phyloP scores from a whole-genome alignment of 2,888 invertebrate genomes.

The Parelbella ahira region DNA sequence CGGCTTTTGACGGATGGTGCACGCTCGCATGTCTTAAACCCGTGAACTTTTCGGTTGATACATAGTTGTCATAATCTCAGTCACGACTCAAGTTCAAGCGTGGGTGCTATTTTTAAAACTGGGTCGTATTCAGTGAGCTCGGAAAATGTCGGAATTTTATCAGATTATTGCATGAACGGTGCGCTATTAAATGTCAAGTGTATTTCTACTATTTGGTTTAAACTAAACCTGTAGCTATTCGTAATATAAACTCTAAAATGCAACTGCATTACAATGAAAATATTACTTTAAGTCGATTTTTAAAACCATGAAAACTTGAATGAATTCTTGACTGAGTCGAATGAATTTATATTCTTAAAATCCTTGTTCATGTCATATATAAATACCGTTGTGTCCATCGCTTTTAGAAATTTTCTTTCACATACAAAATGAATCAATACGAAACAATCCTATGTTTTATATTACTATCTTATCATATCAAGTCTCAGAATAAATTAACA shows the following conservation, averaged over 20 bases:
- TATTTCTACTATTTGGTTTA: constrained; percentile 17
- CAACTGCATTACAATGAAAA: too few species aligned
- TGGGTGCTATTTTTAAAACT: constrained; percentile 28
- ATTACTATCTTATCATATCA: too few species aligned
- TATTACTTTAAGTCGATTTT: constrained; percentile 4
- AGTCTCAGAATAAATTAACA: too few species aligned
- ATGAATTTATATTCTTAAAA: too few species aligned
- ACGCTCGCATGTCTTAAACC: constrained; percentile 23
- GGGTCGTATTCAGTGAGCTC: constrained; percentile 21
- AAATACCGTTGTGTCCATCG: too few species aligned
- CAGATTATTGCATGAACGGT: constrained; percentile 23
- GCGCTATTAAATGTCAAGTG: constrained; percentile 25
- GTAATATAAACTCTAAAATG: constrained; percentile 14
- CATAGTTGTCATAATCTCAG: constrained; percentile 32
- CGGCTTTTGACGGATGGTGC: constrained; percentile 24
- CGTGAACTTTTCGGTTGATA: constrained; percentile 26
- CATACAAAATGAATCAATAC: too few species aligned
- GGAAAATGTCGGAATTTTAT: constrained; percentile 29
- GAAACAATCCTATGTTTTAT: too few species aligned
- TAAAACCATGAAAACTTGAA: neutral
- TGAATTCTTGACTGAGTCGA: neutral
- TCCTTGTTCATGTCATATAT: too few species aligned
- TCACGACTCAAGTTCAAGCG: constrained; percentile 29
- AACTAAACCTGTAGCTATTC: constrained; percentile 14
- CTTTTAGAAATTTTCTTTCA: too few species aligned